These are phyloP conservation scores for Oxytorus armatus DNA, from an alignment of 2,888 invertebrate genomes.

Conservation along the genomic window DNA sequence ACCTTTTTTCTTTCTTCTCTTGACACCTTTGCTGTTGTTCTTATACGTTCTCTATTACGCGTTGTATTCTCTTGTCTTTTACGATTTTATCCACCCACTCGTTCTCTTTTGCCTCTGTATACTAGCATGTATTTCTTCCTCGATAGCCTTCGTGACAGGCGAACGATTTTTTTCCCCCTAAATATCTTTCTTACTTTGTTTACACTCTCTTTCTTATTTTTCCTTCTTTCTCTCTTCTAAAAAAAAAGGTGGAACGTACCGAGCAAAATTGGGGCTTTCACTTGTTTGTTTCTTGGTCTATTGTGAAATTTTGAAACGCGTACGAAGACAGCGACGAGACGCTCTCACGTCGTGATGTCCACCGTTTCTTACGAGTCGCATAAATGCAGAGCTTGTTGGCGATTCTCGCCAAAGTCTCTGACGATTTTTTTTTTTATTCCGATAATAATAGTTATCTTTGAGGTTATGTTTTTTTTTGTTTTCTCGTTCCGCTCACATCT, in stretches of 20 bases:
- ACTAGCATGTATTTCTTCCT: too few species aligned
- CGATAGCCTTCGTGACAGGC: too few species aligned
- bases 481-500: slow-evolving; percentile 54
- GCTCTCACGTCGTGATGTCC: slow-evolving; percentile 69
- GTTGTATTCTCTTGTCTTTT: slow-evolving; percentile 9
- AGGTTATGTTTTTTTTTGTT: background rate
- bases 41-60: slow-evolving; percentile 10
- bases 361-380: slow-evolving; percentile 70
- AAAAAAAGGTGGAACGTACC: background rate
- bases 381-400: slow-evolving; percentile 70
- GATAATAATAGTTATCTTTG: background rate
- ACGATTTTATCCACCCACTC: slow-evolving; percentile 17
- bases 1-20: slow-evolving; percentile 13
- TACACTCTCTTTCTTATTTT: too few species aligned
- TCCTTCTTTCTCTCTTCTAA: slow-evolving; percentile 1
- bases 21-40: slow-evolving; percentile 8
- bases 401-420: slow-evolving; percentile 53
- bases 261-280: background rate
- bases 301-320: slow-evolving; percentile 50
- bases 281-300: slow-evolving; percentile 19
- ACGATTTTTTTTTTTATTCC: slow-evolving; percentile 15
- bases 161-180: slow-evolving; percentile 9
- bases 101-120: background rate
- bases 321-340: slow-evolving; percentile 65
- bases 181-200: background rate